Evolutionary conservation across 2,888 invertebrate species (phyloP).

Genomic region (Diplazon laetatorius): DNA sequence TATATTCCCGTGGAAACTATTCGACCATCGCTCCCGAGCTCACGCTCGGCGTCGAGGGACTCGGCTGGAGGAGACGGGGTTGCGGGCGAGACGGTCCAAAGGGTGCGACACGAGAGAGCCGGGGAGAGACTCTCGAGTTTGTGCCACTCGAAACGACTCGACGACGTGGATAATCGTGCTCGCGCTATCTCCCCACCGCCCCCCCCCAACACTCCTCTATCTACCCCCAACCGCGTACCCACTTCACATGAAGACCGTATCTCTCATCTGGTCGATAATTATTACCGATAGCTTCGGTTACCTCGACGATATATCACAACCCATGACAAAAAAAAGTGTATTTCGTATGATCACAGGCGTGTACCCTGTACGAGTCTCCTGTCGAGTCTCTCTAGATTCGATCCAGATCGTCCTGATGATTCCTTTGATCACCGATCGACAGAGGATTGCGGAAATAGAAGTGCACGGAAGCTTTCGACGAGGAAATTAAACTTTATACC

Average conservation of each 20-base stretch:
- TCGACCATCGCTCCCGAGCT: constrained; percentile 26
- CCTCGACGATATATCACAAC: too few relatives aligned
- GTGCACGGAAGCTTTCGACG: neutral
- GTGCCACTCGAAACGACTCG: constrained; percentile 48
- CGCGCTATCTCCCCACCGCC: too few relatives aligned
- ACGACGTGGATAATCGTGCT: constrained; percentile 46
- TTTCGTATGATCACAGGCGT: too few relatives aligned
- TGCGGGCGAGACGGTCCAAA: constrained; percentile 25
- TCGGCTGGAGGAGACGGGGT: constrained; percentile 26
- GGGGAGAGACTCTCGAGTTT: constrained; percentile 51
- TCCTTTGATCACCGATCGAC: neutral
- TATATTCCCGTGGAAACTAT: constrained; percentile 50
- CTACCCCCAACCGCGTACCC: too few relatives aligned
- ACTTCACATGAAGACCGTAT: constrained; percentile 3
- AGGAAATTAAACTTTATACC: neutral
- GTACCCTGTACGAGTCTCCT: too few relatives aligned
- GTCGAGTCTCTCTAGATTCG: neutral
- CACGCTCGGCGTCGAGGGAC: constrained; percentile 37
- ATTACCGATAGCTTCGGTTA: neutral
- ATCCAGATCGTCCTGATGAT: neutral
- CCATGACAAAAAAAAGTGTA: too few relatives aligned
- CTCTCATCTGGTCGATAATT: constrained; percentile 20
- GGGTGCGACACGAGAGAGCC: constrained; percentile 40
- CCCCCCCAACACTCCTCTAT: too few relatives aligned
- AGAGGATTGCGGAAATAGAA: neutral